phyloP scores from a whole-genome alignment of 2,797 vertebrate genomes.

The Enteromius radiatus region DNA sequence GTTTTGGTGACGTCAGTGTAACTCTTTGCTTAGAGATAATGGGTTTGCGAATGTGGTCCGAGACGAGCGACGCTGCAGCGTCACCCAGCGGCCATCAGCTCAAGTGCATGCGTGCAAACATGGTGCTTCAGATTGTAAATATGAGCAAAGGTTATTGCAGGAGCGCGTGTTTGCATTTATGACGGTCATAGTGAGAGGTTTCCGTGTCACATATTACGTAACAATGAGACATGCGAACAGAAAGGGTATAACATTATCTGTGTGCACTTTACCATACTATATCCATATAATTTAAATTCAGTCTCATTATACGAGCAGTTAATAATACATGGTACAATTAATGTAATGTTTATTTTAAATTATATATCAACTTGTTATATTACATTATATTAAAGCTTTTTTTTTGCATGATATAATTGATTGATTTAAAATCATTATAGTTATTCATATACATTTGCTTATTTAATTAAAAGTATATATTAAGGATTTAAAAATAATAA shows the following conservation, averaged over 20 bases:
- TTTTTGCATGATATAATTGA: not conserved
- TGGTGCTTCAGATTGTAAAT: not conserved
- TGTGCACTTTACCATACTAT: not conserved
- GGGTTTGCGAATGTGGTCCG: conserved; percentile 1
- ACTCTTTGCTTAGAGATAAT: conserved; percentile 36
- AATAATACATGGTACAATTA: not conserved
- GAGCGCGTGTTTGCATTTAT: not conserved
- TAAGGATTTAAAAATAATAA: not conserved
- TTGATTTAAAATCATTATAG: not conserved
- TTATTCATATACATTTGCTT: not conserved
- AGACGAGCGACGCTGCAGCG: conserved; percentile 15
- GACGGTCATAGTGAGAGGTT: not conserved
- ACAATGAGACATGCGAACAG: not conserved
- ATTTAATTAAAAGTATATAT: not conserved
- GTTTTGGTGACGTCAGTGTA: conserved; percentile 55
- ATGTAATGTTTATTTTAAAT: not conserved
- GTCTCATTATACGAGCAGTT: not conserved
- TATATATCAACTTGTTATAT: not conserved
- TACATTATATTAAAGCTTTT: not conserved
- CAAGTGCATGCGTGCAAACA: not conserved
- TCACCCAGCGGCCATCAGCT: conserved; percentile 22
- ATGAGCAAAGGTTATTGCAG: not conserved
- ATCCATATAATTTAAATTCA: too few species aligned
- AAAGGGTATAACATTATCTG: not conserved
- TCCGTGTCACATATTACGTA: not conserved